Evolutionary conservation across 2,113 vertebrate genomes (phyloP).

Genomic region (Cinclus cinclus): DNA sequence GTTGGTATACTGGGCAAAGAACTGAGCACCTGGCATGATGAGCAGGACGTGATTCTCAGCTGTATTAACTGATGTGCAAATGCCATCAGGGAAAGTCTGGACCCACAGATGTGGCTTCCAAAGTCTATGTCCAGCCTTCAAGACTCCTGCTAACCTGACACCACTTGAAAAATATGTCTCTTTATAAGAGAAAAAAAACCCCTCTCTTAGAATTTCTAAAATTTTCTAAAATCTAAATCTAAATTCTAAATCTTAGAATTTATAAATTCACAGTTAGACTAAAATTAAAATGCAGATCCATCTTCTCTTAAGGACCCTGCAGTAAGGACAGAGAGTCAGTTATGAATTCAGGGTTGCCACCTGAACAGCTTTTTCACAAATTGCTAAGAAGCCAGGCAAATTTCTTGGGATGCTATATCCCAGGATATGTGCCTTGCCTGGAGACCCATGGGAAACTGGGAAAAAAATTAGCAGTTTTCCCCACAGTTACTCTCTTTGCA

Average conservation of each 20-base stretch:
- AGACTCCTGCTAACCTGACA: background rate
- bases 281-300: background rate
- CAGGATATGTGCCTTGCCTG: background rate
- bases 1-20: background rate
- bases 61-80: background rate
- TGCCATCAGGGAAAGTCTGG: background rate
- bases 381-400: background rate
- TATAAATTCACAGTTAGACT: background rate
- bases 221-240: background rate
- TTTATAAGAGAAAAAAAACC: background rate
- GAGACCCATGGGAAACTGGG: background rate
- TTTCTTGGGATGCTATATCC: background rate
- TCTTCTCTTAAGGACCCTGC: background rate
- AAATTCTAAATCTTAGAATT: background rate
- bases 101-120: background rate
- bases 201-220: background rate
- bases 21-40: fast-evolving
- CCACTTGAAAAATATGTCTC: background rate
- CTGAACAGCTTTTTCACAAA: background rate
- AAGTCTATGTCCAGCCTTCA: background rate
- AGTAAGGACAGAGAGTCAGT: background rate
- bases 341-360: background rate
- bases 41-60: background rate
- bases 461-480: background rate
- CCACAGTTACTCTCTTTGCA: background rate